Base-by-base conservation (phyloP, 2,888 invertebrate genomes). In the Drosophila anomalata region DNA sequence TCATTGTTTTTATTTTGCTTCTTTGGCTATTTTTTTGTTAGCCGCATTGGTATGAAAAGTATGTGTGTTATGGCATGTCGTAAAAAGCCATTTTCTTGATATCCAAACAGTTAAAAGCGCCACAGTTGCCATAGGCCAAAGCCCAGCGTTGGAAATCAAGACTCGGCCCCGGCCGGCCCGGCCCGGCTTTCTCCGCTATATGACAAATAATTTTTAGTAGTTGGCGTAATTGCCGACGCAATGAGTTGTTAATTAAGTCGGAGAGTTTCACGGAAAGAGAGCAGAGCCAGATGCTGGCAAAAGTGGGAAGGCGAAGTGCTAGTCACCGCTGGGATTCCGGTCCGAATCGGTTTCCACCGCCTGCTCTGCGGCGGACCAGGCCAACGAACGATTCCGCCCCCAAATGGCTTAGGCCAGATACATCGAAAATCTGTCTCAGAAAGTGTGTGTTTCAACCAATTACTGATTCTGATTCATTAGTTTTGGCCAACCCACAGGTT, bases 371-470 rank as follows among this genome's bases (percentile, higher is more conserved):
- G 59, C 61, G 47, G 59, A 61, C 56, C 84, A 60, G 81, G 81
- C 81, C 87, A 81, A 87, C 87, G 87, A 72, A 84, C 81, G 79
- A 85, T 33, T 79, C 83, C 83, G 81, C 87, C 81, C 76, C 76
- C 87, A 48, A 70, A 42, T 24, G 14, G 31, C 14, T 48, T 17
- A 48, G 12, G 9, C 47, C 69, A 71, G 71, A 77, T 73, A 76
- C 60, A 71, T 55, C 70, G 53, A 61, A 65, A 51, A 66, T 53
- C 53, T 65, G 63, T 63, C 63, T 26, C 24, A 29, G 46, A 48
- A 48, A 61, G 60, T 24, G 9, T 31, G 41, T 22, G 22, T 59
- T 60, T 46, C 36, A 58, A 47, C 46, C 46, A 36, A 44, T 29
- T 42, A 24, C 4, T 29, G 59, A 20, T 26, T 36, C 11, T 48